Base-by-base conservation (phyloP, 2,113 vertebrate species). In the Dinomys branickii region DNA sequence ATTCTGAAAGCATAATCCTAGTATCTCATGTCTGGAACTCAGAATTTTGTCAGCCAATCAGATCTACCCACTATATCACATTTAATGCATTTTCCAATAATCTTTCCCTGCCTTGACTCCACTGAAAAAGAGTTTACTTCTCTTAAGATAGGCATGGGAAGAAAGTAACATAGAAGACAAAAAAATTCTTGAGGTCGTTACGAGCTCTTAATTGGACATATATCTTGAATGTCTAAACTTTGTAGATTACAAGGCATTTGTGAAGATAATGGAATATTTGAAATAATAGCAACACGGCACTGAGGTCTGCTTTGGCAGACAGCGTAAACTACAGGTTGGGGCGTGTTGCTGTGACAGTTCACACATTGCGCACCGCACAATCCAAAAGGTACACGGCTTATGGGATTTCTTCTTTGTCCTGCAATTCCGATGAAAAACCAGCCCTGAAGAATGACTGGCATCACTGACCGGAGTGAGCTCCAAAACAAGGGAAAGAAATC, bases 401-500 rank as follows among this genome's bases (percentile, higher is more conserved):
- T 5, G 67, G 44, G 28, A 67, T 81, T 89, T 84, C n/a, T 59
- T 78, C 84, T 91, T 85, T 69, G 14, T 52, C 35, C 30, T 86
- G 67, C 9, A 28, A 63, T 78, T 71, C 41, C 92, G 85, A 16
- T 24, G 38, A 58, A 67, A 44, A 26, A 77, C 12, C 35, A 52
- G 7, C 63, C 89, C 63, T 78, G 58, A 90, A 94, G 59, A 93
- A 82, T 73, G 54, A 28, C 10, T 65, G 19, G 83, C 9, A 92
- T 81, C 52, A 69, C 16, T 88, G 75, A 71, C 33, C 87, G 19
- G 38, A 83, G 7, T 77, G 35, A 5, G 58, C 13, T 67, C 95
- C 75, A 96, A 89, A 78, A 52, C 50, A 90, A 84, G 83, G 65
- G 59, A 75, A 35, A 80, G 10, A 94, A 87, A 82, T 63, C 38